Base-by-base conservation (phyloP, 2,113 vertebrate genomes). In the Proteles cristata region DNA sequence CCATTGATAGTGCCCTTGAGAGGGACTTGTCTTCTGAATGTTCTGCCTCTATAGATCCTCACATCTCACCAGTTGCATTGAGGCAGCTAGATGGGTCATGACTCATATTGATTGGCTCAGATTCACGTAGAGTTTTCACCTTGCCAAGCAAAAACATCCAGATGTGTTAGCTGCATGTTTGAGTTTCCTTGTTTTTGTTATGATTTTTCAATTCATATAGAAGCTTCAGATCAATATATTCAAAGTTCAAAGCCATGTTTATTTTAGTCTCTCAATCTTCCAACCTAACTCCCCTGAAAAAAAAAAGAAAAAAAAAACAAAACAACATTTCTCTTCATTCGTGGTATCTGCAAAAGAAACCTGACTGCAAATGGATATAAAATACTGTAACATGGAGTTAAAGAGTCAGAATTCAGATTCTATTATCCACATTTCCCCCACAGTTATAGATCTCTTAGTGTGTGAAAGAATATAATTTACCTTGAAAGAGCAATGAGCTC, bases 141-240 rank as follows among this genome's bases (percentile, higher is more conserved):
- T 68, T 88, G n/a, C 26, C n/a, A 68, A 63, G 84, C 4, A 73
- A 31, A 69, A 91, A 81, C 7, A 11, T 88, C 3, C 14, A 63
- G n/a, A 61, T 82, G 43, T 85, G n/a, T 74, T 65, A 92, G 43
- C 14, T 61, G 5, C 17, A 16, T 80, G n/a, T 77, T 84, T 95
- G 31, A 80, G 28, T 48, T 87, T 86, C 26, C 50, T 71, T 90
- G 3, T 94, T 58, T 93, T 80, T 73, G 8, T 82, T 65, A 55
- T 90, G 19, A 50, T 33, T 93, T 95, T 97, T 92, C 10, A 76
- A 89, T 66, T 74, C 16, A 92, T 53, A 4, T 79, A 88, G 50
- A 86, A 55, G 35, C 17, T 79, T 93, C 74, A 17, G 33, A 82
- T 93, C 35, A 33, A 35, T 95, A 77, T n/a, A 74, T 33, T 48